These are phyloP conservation scores for Drosophila grimshawi DNA, from an alignment of 1,140 invertebrate genomes.

Conservation along the genomic window DNA sequence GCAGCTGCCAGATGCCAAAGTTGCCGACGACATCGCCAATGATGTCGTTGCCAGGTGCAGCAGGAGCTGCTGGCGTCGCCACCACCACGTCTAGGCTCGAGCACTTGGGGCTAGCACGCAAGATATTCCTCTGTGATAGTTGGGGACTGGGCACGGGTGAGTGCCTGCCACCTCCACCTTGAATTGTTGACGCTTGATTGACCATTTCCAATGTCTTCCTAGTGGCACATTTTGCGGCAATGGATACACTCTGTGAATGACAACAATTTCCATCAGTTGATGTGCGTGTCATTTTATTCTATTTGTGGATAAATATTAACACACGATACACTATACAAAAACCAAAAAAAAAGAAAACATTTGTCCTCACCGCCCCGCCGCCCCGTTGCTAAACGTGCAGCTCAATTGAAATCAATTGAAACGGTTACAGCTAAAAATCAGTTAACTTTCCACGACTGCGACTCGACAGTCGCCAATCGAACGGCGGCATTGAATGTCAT, in stretches of 20 bases:
- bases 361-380: constrained; percentile 1
- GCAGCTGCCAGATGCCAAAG: constrained; percentile 84
- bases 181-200: constrained; percentile 46
- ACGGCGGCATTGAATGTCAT: constrained; percentile 58
- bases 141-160: constrained; percentile 45
- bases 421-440: constrained; percentile 66
- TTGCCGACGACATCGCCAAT: constrained; percentile 79
- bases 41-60: constrained; percentile 58
- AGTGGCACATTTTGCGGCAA: constrained; percentile 46
- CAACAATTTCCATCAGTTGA: constrained; percentile 27
- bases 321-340: constrained; percentile 23
- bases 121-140: constrained; percentile 32
- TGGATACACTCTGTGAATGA: constrained; percentile 29
- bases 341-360: too few species aligned
- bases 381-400: too few species aligned
- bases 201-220: constrained; percentile 49
- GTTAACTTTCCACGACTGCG: constrained; percentile 34
- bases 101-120: constrained; percentile 20
- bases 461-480: neutral
- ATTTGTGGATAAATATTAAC: constrained; percentile 43
- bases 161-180: constrained; percentile 23
- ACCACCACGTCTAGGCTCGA: neutral
- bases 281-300: constrained; percentile 38
- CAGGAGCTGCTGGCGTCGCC: constrained; percentile 8
- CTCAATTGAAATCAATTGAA: constrained; percentile 75